Evolutionary conservation across 2,797 vertebrate species (phyloP).

Genomic region (Macrochelys suwanniensis): DNA sequence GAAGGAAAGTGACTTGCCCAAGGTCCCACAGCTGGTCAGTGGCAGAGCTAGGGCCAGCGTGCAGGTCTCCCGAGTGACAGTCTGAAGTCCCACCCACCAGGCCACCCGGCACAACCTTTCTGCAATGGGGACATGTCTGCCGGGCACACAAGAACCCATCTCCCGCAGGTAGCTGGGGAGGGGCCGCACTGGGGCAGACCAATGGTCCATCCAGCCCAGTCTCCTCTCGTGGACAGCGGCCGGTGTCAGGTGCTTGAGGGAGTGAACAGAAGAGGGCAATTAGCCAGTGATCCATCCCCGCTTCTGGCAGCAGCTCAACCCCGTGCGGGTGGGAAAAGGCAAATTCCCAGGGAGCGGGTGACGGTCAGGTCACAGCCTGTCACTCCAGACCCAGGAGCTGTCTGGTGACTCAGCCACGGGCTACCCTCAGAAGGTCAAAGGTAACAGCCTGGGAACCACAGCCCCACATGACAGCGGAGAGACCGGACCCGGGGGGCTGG

Average conservation of each 20-base stretch:
- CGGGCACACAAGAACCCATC: neutral
- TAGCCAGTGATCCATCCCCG: neutral
- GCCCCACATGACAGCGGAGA: constrained; percentile 10
- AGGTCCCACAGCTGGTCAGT: neutral
- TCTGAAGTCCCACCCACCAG: no score
- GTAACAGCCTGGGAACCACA: constrained; percentile 38
- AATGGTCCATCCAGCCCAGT: neutral
- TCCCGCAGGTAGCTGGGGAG: neutral
- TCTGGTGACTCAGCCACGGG: neutral
- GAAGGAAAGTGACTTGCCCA: neutral
- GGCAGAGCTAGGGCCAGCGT: neutral
- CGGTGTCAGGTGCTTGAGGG: no score
- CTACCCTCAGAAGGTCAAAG: constrained; percentile 39
- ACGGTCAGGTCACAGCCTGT: constrained; percentile 39
- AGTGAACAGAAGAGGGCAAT: neutral
- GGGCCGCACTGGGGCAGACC: neutral
- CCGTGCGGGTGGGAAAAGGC: no score
- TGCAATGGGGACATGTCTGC: neutral
- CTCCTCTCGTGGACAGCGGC: no score
- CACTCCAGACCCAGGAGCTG: neutral
- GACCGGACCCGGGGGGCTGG: neutral
- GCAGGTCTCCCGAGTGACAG: neutral
- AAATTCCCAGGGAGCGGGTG: neutral
- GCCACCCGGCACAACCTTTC: neutral
- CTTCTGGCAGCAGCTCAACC: no score